Evolutionary conservation across 2,797 vertebrate species (phyloP), one percentile per base, ranked within the genome.

Genomic region (Ctenosaura bakeri): DNA sequence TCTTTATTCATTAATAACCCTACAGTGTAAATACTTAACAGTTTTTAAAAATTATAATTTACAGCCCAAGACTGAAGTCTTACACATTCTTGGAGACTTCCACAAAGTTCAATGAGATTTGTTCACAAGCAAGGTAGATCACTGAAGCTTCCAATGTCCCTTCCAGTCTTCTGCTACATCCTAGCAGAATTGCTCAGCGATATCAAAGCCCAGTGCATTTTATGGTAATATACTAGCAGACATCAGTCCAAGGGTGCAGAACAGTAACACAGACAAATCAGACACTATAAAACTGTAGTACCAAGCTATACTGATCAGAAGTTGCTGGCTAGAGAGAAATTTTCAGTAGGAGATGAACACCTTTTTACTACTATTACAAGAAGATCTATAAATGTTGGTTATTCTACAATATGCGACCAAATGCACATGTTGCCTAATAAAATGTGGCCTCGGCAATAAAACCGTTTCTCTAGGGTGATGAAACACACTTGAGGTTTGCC

Each of bases 391-490:
- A 87, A 52, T 86, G 14, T 29, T 10, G 83, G 73, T 90, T 4
- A 9, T 32, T 86, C 84, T 9, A 42, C 18, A n/a, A 22, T 22
- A 18, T 59, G 13, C 50, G 56, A 86, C 64, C 22, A 82, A 14
- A 81, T 90, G 82, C 74, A 81, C 0, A 92, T 29, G 84, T 86
- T 94, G 91, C 93, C 92, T 93, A 89, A 89, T 95, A 96, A 94
- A 90, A 91, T 82, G 91, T 85, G 22, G 82, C 84, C 90, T 85
- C 35, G 9, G 69, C 69, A 91, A 86, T 0, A 83, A 59, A 83
- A 66, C 7, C 12, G 85, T 74, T 52, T 92, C 90, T 80, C 88
- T 26, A 84, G 9, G 76, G 12, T 10, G 86, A 56, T 69, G 32
- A 32, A 93, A 94, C 81, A 6, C 20, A 29, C 13, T 6, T 50